Evolutionary conservation across 2,888 invertebrate species (phyloP).

Genomic region (Tachina grossa): DNA sequence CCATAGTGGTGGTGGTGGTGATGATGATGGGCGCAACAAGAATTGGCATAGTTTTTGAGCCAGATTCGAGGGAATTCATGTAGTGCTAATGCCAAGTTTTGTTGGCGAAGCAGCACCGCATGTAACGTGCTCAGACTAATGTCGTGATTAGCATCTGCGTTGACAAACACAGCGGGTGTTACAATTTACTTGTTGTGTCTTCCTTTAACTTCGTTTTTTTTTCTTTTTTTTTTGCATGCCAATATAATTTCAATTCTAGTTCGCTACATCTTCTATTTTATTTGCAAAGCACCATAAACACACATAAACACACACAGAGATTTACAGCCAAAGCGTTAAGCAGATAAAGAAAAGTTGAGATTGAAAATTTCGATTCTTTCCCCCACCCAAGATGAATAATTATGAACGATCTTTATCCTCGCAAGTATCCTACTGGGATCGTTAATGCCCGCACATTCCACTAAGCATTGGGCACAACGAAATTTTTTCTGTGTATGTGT

Average conservation of each 20-base stretch:
- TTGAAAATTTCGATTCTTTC: conserved; percentile 54
- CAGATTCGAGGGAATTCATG: conserved; percentile 61
- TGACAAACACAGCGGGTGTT: conserved; percentile 80
- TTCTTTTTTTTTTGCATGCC: conserved; percentile 46
- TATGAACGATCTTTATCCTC: conserved; percentile 81
- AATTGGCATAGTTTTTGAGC: conserved; percentile 60
- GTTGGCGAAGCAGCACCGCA: conserved; percentile 77
- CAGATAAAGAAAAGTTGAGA: conserved; percentile 33
- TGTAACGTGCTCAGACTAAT: conserved; percentile 77
- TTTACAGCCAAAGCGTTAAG: conserved; percentile 15
- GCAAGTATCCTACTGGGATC: conserved; percentile 80
- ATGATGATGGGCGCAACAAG: conserved; percentile 52
- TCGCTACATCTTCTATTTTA: conserved; percentile 49
- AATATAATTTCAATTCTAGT: conserved; percentile 43
- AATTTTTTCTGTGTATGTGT: not conserved
- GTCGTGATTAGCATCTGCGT: conserved; percentile 82
- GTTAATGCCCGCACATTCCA: conserved; percentile 79
- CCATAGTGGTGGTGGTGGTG: conserved; percentile 35
- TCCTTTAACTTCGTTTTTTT: not conserved
- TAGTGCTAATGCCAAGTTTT: conserved; percentile 71
- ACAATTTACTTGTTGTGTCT: conserved; percentile 36
- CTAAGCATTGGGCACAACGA: conserved; percentile 57
- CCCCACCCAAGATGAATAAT: conserved; percentile 82
- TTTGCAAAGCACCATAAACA: conserved; percentile 33
- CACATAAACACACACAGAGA: not conserved